Conservation (phyloP, 2,797 vertebrate genomes). For the Clarias pachynema region DNA sequence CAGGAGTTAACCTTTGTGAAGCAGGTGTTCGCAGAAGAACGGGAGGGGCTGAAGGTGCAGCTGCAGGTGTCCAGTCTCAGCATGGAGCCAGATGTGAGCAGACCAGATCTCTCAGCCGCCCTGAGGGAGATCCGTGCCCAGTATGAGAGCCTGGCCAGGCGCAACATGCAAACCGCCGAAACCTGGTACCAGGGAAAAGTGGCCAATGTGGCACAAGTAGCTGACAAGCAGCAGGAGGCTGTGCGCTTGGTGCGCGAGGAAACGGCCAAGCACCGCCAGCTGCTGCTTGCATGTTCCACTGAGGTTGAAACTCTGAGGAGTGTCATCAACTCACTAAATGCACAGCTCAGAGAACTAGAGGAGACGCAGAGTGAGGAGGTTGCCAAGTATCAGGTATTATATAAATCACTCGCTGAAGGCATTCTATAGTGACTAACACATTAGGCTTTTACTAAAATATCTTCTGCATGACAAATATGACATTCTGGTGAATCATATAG, state of each 20-base stretch:
- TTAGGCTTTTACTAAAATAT: background rate
- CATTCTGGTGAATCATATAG: background rate
- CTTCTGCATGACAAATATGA: background rate
- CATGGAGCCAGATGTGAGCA: conserved; percentile 75
- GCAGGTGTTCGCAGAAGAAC: conserved; percentile 79
- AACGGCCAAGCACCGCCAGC: conserved; percentile 81
- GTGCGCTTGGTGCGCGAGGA: conserved; percentile 83
- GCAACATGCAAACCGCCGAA: conserved; percentile 82
- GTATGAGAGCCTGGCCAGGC: conserved; percentile 80
- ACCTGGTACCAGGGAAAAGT: conserved; percentile 83
- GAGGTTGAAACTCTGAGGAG: conserved; percentile 83
- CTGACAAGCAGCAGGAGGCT: conserved; percentile 77
- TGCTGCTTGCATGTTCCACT: conserved; percentile 79
- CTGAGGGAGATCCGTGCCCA: conserved; percentile 80
- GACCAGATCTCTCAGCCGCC: conserved; percentile 79
- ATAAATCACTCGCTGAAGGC: background rate
- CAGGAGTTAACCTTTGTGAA: conserved; percentile 78
- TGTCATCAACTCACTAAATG: conserved; percentile 78
- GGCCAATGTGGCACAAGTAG: conserved; percentile 76
- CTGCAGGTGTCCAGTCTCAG: conserved; percentile 73
- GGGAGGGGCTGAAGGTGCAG: conserved; percentile 72
- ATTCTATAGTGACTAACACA: background rate
- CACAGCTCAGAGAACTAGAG: conserved; percentile 79
- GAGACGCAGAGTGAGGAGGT: conserved; percentile 79
- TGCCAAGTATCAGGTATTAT: conserved; percentile 79